Percentiles rank a stretch among this genome's conserved stretches.
These are phyloP conservation scores for Phymastichus coffea DNA, from an alignment of 1,140 invertebrate genomes.

Conservation along the genomic window DNA sequence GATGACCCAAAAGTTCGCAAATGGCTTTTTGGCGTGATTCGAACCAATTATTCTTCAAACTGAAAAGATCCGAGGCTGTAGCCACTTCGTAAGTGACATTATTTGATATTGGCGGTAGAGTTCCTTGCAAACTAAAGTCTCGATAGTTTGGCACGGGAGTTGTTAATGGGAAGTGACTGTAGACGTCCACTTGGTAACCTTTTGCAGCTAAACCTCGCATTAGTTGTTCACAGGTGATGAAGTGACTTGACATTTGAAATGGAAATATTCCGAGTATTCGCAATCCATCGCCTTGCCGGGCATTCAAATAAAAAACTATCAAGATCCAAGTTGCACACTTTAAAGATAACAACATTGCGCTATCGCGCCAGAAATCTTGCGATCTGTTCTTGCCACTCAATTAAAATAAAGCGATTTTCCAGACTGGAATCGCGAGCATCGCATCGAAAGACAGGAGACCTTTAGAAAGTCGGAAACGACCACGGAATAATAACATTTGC, in stretches of 20 bases:
- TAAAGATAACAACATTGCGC: too few relatives aligned
- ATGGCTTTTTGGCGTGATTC: conserved; percentile 19
- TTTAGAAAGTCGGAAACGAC: too few relatives aligned
- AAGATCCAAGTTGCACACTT: too few relatives aligned
- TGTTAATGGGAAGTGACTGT: conserved; percentile 46
- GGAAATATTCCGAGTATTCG: conserved; percentile 47
- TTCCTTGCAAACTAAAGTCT: conserved; percentile 36
- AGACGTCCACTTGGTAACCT: conserved; percentile 51
- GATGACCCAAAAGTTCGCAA: conserved; percentile 25
- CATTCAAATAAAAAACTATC: too few relatives aligned
- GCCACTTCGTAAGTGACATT: too few relatives aligned
- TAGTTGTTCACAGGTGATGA: conserved; percentile 40
- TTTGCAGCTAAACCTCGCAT: conserved; percentile 43
- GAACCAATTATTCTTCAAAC: too few relatives aligned
- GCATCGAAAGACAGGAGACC: too few relatives aligned
- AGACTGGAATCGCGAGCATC: too few relatives aligned
- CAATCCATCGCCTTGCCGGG: conserved; percentile 21
- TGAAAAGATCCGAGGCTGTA: background rate
- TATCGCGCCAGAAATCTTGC: too few relatives aligned
- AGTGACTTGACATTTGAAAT: conserved; percentile 47
- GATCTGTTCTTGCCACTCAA: too few relatives aligned
- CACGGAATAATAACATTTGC: too few relatives aligned
- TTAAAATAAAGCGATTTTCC: too few relatives aligned
- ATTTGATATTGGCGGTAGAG: background rate
- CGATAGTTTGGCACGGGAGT: conserved; percentile 43